These are phyloP conservation scores for Macrotus californicus DNA, from an alignment of 2,113 vertebrate species.

Conservation along the genomic window DNA sequence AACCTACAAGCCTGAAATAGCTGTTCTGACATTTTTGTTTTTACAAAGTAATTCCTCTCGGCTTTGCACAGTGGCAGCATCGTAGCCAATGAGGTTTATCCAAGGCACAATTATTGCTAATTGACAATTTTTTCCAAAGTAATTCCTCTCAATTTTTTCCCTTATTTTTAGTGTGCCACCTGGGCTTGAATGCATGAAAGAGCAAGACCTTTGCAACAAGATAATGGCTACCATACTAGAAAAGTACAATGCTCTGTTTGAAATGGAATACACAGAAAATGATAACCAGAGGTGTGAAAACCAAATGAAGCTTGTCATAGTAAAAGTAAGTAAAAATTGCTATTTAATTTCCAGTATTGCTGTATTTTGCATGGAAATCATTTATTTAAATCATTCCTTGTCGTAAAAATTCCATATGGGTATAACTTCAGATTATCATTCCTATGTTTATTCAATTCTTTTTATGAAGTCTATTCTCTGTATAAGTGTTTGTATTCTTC, in stretches of 20 bases:
- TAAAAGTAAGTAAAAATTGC: constrained; percentile 82
- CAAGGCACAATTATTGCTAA: too few relatives aligned
- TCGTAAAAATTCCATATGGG: neutral
- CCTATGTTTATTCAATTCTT: neutral
- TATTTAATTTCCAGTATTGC: constrained; percentile 39
- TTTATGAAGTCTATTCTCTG: neutral
- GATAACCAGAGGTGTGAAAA: constrained; percentile 73
- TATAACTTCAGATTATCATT: neutral
- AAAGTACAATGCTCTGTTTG: constrained; percentile 87
- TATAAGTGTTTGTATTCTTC: neutral
- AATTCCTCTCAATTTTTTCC: neutral
- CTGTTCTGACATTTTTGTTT: neutral
- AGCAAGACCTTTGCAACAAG: constrained; percentile 92
- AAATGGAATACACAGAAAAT: constrained; percentile 71
- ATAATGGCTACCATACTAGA: constrained; percentile 91
- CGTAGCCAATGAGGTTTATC: too few relatives aligned
- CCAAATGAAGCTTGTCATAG: constrained; percentile 76
- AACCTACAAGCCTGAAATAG: neutral
- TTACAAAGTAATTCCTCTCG: neutral
- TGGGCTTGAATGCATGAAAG: constrained; percentile 88
- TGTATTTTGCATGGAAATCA: neutral
- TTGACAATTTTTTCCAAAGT: neutral
- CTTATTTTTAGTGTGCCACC: constrained; percentile 83
- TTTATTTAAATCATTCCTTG: constrained; percentile 3
- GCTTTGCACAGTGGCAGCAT: too few relatives aligned